Evolutionary conservation across 92 coral and sea anemone species (phyloP).

Genomic region (Paragorgia papillata): DNA sequence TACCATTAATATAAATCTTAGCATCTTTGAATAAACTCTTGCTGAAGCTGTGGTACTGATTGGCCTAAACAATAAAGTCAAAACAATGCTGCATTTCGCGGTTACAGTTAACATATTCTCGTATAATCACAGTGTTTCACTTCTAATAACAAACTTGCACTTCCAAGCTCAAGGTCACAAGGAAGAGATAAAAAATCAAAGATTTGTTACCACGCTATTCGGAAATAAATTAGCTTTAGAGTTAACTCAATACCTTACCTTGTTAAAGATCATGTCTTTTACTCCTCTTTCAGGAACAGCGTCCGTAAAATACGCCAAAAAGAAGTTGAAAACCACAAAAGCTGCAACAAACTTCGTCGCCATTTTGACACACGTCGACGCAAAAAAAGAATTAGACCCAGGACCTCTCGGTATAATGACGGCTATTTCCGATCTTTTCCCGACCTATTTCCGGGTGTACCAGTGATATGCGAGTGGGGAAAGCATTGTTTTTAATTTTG

Average conservation of each 20-base stretch:
- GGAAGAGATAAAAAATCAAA: too few species aligned
- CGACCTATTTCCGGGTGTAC: too few species aligned
- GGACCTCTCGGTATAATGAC: not conserved
- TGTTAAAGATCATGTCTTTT: slow-evolving; percentile 48
- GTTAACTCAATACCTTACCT: slow-evolving; percentile 41
- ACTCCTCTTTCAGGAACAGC: slow-evolving; percentile 80
- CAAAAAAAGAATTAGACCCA: not conserved
- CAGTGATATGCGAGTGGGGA: too few species aligned
- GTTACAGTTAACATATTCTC: too few species aligned
- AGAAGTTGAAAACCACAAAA: slow-evolving; percentile 45
- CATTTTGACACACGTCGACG: slow-evolving; percentile 68
- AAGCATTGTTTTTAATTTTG: too few species aligned
- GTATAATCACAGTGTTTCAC: too few species aligned
- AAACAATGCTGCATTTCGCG: too few species aligned
- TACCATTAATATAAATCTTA: slow-evolving; percentile 49
- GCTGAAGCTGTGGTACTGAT: slow-evolving; percentile 26
- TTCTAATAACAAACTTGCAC: not conserved
- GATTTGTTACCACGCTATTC: too few species aligned
- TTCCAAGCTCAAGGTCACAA: too few species aligned
- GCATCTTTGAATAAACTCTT: slow-evolving; percentile 65
- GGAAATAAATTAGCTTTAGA: not conserved
- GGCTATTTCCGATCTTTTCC: too few species aligned
- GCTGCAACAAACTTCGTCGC: slow-evolving; percentile 62
- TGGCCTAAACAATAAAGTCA: slow-evolving; percentile 23
- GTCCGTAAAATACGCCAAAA: slow-evolving; percentile 38